Conservation (phyloP, 2,113 vertebrate species). For the Engraulis encrasicolus region DNA sequence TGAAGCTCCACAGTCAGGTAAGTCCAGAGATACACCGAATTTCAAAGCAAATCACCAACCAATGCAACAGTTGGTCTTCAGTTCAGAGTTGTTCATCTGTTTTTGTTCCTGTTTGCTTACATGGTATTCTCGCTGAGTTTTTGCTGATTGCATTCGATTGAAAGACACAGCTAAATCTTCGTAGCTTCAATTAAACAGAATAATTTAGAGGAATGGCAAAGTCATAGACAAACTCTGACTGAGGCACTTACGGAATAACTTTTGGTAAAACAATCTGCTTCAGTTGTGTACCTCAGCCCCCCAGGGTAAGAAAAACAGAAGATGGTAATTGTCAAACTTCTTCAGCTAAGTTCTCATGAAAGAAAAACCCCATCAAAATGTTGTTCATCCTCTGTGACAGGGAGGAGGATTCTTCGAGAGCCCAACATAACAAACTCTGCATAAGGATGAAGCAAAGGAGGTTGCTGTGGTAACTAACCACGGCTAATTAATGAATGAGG, state of each 20-base stretch:
- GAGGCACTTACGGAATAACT: neutral
- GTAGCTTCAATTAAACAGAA: neutral
- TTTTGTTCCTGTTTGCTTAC: no score
- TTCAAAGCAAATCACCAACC: neutral
- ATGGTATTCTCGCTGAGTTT: neutral
- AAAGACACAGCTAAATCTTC: neutral
- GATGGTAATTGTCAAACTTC: slow-evolving; percentile 21
- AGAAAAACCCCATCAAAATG: slow-evolving; percentile 40
- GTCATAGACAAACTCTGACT: neutral
- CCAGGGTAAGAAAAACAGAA: neutral
- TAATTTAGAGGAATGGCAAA: slow-evolving; percentile 16
- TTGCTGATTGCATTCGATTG: neutral
- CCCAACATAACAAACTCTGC: slow-evolving; percentile 46
- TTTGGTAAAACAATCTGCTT: neutral
- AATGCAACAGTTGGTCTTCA: neutral
- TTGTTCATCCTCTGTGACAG: slow-evolving; percentile 36
- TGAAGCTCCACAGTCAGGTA: neutral
- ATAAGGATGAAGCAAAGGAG: slow-evolving; percentile 52
- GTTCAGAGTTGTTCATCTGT: neutral
- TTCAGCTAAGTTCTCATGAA: slow-evolving; percentile 14
- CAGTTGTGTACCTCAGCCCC: neutral
- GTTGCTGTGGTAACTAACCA: slow-evolving; percentile 54
- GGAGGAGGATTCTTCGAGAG: slow-evolving; percentile 34
- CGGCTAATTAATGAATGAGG: slow-evolving; percentile 61
- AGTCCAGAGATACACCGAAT: neutral